Conservation (phyloP, 2,888 invertebrate species). For the Eumacrocentrus americanus region DNA sequence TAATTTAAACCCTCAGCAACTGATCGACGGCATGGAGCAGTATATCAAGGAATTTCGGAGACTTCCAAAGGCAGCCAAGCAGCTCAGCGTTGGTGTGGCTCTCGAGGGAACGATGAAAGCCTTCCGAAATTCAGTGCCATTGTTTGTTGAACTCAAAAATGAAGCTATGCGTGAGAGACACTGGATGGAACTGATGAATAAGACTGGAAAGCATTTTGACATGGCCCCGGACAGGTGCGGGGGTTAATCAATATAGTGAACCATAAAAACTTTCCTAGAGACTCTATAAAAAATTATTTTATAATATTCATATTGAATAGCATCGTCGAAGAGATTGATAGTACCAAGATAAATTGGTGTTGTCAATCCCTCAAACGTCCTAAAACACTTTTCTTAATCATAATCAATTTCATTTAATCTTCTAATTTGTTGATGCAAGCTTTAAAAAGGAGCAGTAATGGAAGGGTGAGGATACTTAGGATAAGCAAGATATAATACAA, state of each 20-base stretch:
- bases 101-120: conserved; percentile 86
- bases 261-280: not conserved
- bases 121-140: conserved; percentile 84
- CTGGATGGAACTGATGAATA: conserved; percentile 87
- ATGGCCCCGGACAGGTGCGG: conserved; percentile 75
- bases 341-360: too few species aligned
- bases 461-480: conserved; percentile 16
- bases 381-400: too few species aligned
- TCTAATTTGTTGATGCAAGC: conserved; percentile 16
- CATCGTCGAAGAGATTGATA: too few species aligned
- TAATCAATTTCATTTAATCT: too few species aligned
- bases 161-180: conserved; percentile 89
- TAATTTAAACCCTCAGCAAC: conserved; percentile 81
- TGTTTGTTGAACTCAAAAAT: conserved; percentile 90
- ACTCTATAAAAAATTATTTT: conserved; percentile 7
- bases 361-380: too few species aligned
- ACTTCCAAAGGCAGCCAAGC: conserved; percentile 70
- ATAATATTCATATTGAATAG: not conserved
- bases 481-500: too few species aligned
- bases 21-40: conserved; percentile 85
- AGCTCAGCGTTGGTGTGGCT: conserved; percentile 68
- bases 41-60: conserved; percentile 81
- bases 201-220: conserved; percentile 82
- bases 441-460: conserved; percentile 4
- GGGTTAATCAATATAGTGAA: conserved; percentile 15